These are phyloP conservation scores for Sander vitreus DNA, from an alignment of 2,113 vertebrate species.

Conservation along the genomic window DNA sequence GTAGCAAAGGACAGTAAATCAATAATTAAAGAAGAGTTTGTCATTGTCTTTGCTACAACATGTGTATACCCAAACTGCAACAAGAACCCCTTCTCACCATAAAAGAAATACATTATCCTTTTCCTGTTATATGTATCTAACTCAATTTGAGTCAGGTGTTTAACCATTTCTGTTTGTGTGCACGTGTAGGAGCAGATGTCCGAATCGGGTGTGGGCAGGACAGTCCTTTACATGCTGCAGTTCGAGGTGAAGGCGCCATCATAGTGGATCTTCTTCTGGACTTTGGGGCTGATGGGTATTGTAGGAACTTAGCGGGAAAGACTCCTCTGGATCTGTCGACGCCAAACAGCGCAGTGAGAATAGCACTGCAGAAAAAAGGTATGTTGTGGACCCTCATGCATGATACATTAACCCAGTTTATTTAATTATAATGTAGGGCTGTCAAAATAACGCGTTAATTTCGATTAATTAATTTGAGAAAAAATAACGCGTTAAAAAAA, in stretches of 20 bases:
- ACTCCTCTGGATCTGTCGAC: conserved; percentile 86
- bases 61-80: not conserved
- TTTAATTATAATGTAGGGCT: not conserved
- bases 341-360: conserved; percentile 83
- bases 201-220: conserved; percentile 84
- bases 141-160: not conserved
- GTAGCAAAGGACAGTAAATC: not conserved
- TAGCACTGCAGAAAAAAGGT: conserved; percentile 78
- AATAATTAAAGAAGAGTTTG: not conserved
- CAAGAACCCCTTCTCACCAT: not conserved
- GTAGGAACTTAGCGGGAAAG: conserved; percentile 88
- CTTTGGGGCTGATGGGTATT: conserved; percentile 87
- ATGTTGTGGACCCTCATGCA: not conserved
- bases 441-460: too few species aligned
- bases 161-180: not conserved
- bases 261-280: conserved; percentile 88
- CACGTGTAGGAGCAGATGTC: conserved; percentile 86
- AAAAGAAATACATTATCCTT: not conserved
- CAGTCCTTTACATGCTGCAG: conserved; percentile 90
- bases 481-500: too few species aligned
- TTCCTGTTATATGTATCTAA: too few species aligned
- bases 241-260: conserved; percentile 76
- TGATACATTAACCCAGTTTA: not conserved
- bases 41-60: not conserved
- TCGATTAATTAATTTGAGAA: too few species aligned